A percentile compares a stretch with the other conserved stretches of the same genome.
phyloP scores from a whole-genome alignment of 2,797 vertebrate genomes.

The Threskiornis aethiopicus region DNA sequence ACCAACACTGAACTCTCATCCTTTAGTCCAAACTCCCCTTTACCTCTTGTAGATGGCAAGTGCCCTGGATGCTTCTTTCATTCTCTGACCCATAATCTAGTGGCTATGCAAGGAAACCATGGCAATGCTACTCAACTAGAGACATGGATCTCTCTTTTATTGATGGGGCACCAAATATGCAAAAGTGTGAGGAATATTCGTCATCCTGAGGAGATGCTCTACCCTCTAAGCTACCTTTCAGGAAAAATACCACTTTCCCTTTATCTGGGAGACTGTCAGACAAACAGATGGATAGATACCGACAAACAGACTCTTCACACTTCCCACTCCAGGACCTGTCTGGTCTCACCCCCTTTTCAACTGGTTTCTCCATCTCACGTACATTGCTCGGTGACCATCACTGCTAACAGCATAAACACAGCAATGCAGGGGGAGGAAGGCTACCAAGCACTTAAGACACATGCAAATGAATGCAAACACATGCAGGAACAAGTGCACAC shows the following conservation, averaged over 20 bases:
- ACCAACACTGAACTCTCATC: neutral
- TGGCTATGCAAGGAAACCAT: neutral
- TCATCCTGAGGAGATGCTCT: neutral
- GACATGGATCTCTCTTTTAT: neutral
- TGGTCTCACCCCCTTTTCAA: neutral
- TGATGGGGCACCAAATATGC: neutral
- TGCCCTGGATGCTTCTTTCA: neutral
- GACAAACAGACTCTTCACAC: neutral
- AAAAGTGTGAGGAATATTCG: neutral
- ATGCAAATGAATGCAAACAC: neutral
- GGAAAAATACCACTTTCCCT: neutral
- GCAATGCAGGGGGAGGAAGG: no score
- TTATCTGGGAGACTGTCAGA: neutral
- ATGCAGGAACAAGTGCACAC: neutral
- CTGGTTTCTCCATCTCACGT: neutral
- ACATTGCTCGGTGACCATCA: accelerated
- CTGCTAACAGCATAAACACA: neutral
- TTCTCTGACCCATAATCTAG: neutral
- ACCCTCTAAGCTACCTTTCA: neutral
- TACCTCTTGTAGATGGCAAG: neutral
- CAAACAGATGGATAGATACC: neutral
- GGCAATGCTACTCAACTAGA: neutral
- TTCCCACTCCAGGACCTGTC: neutral
- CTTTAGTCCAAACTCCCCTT: neutral
- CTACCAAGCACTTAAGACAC: neutral